Base-by-base conservation (phyloP, 2,888 invertebrate genomes). In the Volucella inflata region DNA sequence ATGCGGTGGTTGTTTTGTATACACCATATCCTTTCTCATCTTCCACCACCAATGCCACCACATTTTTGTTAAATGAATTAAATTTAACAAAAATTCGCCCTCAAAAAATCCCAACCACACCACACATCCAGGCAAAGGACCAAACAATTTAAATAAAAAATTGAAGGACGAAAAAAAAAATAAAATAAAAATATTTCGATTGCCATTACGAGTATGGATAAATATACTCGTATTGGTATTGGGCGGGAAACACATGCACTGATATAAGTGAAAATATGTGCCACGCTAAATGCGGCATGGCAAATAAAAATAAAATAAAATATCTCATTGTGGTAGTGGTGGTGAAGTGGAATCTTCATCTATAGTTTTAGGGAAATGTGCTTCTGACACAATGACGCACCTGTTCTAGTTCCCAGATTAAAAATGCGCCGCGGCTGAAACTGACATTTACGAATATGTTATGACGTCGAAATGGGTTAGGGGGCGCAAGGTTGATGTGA, bases 101-200 rank as follows among this genome's bases (percentile, higher is more conserved):
- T 50, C 16, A 14, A 50, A 57, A 40, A 51, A 38, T 44, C 12
- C n/a, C 10, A 14, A 16, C 57, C 16, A 2, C 57, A 10, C 9
- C 11, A 10, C 8, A 42, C 44, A 59, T 42, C 46, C 17, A 50
- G 51, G 48, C 42, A 46, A 21, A 67, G 21, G 55, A 74, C 17
- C 50, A 55, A 50, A 16, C 36, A 30, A 53, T 55, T 46, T 21
- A 38, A 70, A 30, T 3, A 42, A 30, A 30, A 21, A 48, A 51
- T 21, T 16, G 51, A 59, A 72, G 17, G 11, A 44, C 30, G 57
- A 42, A 70, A 59, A 51, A 62, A 51, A 51, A 77, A 76, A 81
- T 81, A 72, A 77, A 85, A 76, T 81, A 85, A 81, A 81, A 81
- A 81, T 72, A 81, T 85, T 80, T 62, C 76, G 71, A 76, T 85